phyloP scores from a whole-genome alignment of 2,888 invertebrate genomes.

The Limenitis arthemis region DNA sequence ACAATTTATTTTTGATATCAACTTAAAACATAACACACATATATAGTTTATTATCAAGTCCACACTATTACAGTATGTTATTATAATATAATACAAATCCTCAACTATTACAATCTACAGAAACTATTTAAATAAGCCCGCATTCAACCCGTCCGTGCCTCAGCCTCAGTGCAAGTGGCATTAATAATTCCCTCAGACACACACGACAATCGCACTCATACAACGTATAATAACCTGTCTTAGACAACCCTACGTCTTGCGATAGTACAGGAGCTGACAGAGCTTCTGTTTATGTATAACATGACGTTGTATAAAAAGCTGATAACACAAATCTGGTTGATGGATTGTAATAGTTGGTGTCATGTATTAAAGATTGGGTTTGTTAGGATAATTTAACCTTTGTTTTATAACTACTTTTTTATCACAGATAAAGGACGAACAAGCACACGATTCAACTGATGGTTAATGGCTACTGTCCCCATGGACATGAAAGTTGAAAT shows the following conservation, averaged over 20 bases:
- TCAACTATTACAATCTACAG: constrained; percentile 19
- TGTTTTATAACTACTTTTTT: no score
- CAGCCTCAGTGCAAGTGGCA: constrained; percentile 43
- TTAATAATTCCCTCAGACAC: constrained; percentile 69
- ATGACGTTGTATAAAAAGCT: constrained; percentile 5
- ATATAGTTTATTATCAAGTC: not conserved
- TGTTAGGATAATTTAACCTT: no score
- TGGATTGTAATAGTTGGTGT: not conserved
- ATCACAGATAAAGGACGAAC: no score
- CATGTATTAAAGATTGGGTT: not conserved
- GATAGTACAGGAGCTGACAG: constrained; percentile 44
- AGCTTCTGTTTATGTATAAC: constrained; percentile 16
- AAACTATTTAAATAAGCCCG: constrained; percentile 54
- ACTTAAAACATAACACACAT: no score
- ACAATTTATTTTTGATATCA: no score
- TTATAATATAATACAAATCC: not conserved
- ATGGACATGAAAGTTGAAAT: no score
- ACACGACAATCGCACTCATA: constrained; percentile 62
- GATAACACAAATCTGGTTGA: constrained; percentile 1
- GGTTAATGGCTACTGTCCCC: no score
- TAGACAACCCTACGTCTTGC: constrained; percentile 64
- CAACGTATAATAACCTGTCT: constrained; percentile 60
- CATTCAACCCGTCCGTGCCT: constrained; percentile 29
- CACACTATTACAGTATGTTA: no score
- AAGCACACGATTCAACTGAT: no score